Evolutionary conservation across 2,113 vertebrate genomes (phyloP), one percentile per base, ranked within the genome.

Genomic region (Electrona antarctica): DNA sequence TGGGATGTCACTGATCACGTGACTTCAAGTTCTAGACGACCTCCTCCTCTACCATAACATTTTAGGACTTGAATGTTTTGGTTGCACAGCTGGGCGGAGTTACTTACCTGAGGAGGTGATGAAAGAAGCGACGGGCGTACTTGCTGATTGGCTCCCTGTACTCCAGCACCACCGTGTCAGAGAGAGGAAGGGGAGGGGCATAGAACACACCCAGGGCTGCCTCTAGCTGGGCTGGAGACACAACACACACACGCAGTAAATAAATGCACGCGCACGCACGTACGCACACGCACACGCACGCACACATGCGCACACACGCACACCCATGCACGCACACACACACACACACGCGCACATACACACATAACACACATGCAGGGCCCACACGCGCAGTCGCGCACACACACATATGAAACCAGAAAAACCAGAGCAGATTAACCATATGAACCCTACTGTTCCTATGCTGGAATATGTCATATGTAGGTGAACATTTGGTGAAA

Each of bases 51-150:
- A 21, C 21, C 21, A 21, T 21, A 21, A 21, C 21, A 21, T 21
- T 21, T 21, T 21, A 21, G 21, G 21, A 21, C 21, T 21, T 21
- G 21, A 21, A 21, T 21, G 21, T 21, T 21, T 21, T 21, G 21
- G 21, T 21, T 15, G 59, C 10, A 41, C 33, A 54, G 69, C 21
- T 49, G 15, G 21, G 9, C 47, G 83, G 55, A 56, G 69, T 11
- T 54, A 54, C 52, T 94, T 92, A 99, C 98, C 98, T 98, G 92
- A 99, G 95, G 71, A 99, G 95, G 91, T 98, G 96, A 89, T 99
- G 98, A 90, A 99, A 99, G 85, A 99, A 98, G 80, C 98, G 95
- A 9, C 98, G 94, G 65, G 96, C 94, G 0, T 96, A 98, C 91
- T 93, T 96, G 92, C 95, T 95, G 93, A 99, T 91, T 60, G 92